phyloP scores from a whole-genome alignment of 1,140 invertebrate genomes.

The Maniola jurtina region DNA sequence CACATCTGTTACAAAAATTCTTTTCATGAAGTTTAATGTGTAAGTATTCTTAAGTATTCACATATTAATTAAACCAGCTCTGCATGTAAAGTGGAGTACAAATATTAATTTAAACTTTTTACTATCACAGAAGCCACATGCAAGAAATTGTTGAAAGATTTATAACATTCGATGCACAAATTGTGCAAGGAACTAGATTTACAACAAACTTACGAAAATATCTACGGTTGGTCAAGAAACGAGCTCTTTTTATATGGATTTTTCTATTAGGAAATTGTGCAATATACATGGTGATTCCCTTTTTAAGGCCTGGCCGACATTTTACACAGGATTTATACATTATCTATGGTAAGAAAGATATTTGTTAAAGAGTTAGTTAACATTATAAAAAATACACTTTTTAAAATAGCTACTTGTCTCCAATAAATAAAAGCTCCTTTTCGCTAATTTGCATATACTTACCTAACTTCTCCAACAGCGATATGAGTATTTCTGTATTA shows the following conservation, averaged over 20 bases:
- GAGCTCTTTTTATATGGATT: conserved; percentile 28
- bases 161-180: conserved; percentile 15
- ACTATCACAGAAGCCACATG: conserved; percentile 6
- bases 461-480: too few relatives aligned
- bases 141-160: conserved; percentile 11
- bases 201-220: conserved; percentile 6
- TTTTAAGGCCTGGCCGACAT: conserved; percentile 33
- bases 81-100: background rate
- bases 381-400: too few relatives aligned
- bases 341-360: conserved; percentile 20
- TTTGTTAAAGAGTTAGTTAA: background rate
- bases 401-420: too few relatives aligned
- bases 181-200: conserved; percentile 3
- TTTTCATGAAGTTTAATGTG: conserved; percentile 20
- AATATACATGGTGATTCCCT: conserved; percentile 31
- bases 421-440: too few relatives aligned
- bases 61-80: background rate
- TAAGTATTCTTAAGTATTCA: conserved; percentile 7
- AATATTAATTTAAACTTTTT: background rate
- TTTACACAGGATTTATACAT: conserved; percentile 31
- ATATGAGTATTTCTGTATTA: too few relatives aligned
- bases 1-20: conserved; percentile 15
- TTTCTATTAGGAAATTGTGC: conserved; percentile 28
- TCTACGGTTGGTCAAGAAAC: conserved; percentile 9
- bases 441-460: too few relatives aligned